Evolutionary conservation across 37 sponge, comb jelly and placozoan species (phyloP).

Genomic region (Spongilla lacustris): DNA sequence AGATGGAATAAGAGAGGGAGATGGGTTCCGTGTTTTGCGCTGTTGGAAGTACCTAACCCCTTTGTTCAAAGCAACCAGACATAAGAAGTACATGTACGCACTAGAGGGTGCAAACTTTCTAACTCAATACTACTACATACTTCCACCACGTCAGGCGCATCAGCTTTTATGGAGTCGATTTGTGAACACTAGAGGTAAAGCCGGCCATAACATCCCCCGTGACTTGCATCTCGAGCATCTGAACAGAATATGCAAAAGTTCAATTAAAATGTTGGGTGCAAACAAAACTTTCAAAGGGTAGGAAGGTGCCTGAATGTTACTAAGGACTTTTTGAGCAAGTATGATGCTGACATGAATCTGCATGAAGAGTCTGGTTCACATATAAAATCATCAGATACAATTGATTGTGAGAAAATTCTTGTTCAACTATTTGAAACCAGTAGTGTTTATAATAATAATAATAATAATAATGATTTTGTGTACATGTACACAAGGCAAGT

Average conservation of each 20-base stretch:
- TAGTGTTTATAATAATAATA: background rate
- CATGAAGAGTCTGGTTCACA: background rate
- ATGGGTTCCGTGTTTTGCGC: conserved; percentile 35
- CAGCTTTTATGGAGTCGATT: conserved; percentile 44
- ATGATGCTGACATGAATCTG: conserved; percentile 2
- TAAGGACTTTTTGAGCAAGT: background rate
- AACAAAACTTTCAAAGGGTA: conserved; percentile 32
- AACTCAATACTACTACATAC: conserved; percentile 16
- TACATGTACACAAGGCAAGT: too few relatives aligned
- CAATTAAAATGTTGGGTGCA: conserved; percentile 20
- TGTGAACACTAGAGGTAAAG: conserved; percentile 19
- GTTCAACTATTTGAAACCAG: background rate
- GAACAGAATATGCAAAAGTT: conserved; percentile 21
- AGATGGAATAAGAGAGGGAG: conserved; percentile 58
- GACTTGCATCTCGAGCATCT: conserved; percentile 56
- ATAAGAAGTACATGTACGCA: conserved; percentile 35
- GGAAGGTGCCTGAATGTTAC: background rate
- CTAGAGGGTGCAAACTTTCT: conserved; percentile 30
- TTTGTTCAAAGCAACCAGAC: conserved; percentile 16
- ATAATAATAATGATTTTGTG: too few relatives aligned
- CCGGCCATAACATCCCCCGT: conserved; percentile 36
- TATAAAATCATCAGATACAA: background rate
- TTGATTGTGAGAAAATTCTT: conserved; percentile 13
- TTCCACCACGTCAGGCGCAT: conserved; percentile 31
- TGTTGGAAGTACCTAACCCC: conserved; percentile 49